These are phyloP conservation scores for Tor tambroides DNA, from an alignment of 2,113 vertebrate species.

Conservation along the genomic window DNA sequence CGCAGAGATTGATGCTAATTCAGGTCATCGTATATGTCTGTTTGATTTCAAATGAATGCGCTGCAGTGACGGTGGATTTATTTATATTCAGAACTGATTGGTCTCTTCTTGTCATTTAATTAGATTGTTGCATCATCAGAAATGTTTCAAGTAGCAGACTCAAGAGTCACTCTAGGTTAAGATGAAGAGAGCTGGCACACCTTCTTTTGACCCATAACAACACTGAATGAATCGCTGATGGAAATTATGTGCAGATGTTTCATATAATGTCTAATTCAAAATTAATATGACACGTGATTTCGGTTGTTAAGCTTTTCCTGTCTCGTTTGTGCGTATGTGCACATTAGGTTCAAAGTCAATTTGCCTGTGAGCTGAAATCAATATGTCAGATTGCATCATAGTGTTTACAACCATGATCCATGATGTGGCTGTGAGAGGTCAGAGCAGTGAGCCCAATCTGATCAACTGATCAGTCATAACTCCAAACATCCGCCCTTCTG, in stretches of 20 bases:
- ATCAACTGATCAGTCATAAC: constrained; percentile 36
- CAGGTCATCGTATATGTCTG: constrained; percentile 56
- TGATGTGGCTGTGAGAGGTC: constrained; percentile 49
- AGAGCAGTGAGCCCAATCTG: constrained; percentile 49
- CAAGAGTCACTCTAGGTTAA: not conserved
- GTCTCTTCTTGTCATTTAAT: not conserved
- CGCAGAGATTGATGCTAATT: not conserved
- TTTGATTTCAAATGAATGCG: constrained; percentile 24
- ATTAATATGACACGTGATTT: not conserved
- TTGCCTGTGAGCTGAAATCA: constrained; percentile 54
- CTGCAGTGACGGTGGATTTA: not conserved
- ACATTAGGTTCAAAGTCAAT: constrained; percentile 41
- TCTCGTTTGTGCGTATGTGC: not conserved
- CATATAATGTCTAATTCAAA: not conserved
- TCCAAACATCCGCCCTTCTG: not conserved
- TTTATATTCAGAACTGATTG: constrained; percentile 32
- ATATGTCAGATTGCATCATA: constrained; percentile 55
- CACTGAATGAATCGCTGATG: not conserved
- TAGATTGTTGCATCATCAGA: constrained; percentile 16
- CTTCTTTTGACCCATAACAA: constrained; percentile 32
- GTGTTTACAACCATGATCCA: constrained; percentile 51
- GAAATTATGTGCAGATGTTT: constrained; percentile 15
- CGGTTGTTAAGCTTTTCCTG: not conserved
- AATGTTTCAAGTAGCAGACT: constrained; percentile 23
- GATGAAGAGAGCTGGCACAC: constrained; percentile 38